Evolutionary conservation across 30 jellyfish, hydroid and myxozoan genomes (phyloP).

Genomic region (Nemopilema nomurai): DNA sequence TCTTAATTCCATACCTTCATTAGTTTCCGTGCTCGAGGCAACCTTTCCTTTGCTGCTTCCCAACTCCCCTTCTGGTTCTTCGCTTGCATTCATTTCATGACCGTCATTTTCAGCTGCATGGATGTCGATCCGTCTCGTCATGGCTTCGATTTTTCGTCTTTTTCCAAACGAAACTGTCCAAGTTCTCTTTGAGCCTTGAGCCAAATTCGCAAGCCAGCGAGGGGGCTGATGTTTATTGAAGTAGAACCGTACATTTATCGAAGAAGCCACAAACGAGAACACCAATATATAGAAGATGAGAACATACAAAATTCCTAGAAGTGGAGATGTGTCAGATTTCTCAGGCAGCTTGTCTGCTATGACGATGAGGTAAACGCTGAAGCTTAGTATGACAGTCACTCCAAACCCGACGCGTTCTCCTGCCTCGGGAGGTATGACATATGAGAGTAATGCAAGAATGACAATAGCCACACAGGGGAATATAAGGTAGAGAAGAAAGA

Average conservation of each 20-base stretch:
- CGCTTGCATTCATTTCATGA: neutral
- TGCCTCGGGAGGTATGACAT: conserved; percentile 79
- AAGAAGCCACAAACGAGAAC: conserved; percentile 43
- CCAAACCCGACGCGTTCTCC: conserved; percentile 95
- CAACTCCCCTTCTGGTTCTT: neutral
- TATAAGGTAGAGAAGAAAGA: conserved; percentile 70
- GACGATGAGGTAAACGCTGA: conserved; percentile 86
- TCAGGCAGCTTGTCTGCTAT: conserved; percentile 86
- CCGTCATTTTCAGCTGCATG: neutral
- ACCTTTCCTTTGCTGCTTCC: neutral
- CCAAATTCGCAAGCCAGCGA: conserved; percentile 41
- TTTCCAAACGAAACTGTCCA: conserved; percentile 2
- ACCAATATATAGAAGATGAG: conserved; percentile 55
- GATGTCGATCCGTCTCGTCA: conserved; percentile 3
- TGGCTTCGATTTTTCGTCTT: neutral
- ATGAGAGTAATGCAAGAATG: conserved; percentile 56
- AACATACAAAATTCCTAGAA: conserved; percentile 75
- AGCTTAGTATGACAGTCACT: conserved; percentile 79
- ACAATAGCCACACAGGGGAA: conserved; percentile 77
- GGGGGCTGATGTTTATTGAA: conserved; percentile 58
- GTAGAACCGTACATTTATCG: conserved; percentile 53
- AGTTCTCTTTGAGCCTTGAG: conserved; percentile 15
- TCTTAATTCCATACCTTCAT: conserved; percentile 13
- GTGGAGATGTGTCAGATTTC: conserved; percentile 76
- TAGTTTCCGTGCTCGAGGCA: neutral